Conservation (phyloP, 2,888 invertebrate species). For the Drosophila niveifrons region DNA sequence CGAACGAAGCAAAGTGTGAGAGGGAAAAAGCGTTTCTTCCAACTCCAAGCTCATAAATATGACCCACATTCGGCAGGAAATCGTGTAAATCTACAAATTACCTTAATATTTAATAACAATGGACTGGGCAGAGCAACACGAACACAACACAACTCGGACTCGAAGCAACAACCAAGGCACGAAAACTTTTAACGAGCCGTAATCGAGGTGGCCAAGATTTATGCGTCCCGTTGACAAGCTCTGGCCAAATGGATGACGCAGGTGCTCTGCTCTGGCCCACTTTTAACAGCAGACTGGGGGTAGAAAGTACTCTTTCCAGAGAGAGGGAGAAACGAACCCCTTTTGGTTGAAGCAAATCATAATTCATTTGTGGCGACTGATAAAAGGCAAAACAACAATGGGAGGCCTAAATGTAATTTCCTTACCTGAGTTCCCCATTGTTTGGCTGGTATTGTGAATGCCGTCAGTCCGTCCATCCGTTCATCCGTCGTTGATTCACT, state of each 20-base stretch:
- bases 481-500: constrained; percentile 52
- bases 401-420: constrained; percentile 68
- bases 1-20: constrained; percentile 8
- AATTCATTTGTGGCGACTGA: constrained; percentile 60
- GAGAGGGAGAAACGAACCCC: constrained; percentile 14
- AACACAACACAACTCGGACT: not conserved
- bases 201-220: constrained; percentile 63
- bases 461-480: not conserved
- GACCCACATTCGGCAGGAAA: constrained; percentile 57
- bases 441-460: constrained; percentile 60
- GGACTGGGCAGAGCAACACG: constrained; percentile 20
- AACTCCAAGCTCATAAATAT: constrained; percentile 59
- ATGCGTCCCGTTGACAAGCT: constrained; percentile 54
- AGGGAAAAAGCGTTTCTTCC: constrained; percentile 5
- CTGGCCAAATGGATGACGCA: constrained; percentile 13
- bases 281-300: not conserved
- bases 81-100: constrained; percentile 77
- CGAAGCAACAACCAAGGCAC: constrained; percentile 16
- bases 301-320: not conserved
- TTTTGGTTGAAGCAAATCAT: constrained; percentile 52
- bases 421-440: constrained; percentile 50
- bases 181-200: constrained; percentile 46
- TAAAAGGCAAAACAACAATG: constrained; percentile 33
- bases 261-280: constrained; percentile 8
- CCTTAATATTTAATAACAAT: constrained; percentile 77